Base-by-base conservation (phyloP, 2,888 invertebrate species). In the Macrophya annulata region DNA sequence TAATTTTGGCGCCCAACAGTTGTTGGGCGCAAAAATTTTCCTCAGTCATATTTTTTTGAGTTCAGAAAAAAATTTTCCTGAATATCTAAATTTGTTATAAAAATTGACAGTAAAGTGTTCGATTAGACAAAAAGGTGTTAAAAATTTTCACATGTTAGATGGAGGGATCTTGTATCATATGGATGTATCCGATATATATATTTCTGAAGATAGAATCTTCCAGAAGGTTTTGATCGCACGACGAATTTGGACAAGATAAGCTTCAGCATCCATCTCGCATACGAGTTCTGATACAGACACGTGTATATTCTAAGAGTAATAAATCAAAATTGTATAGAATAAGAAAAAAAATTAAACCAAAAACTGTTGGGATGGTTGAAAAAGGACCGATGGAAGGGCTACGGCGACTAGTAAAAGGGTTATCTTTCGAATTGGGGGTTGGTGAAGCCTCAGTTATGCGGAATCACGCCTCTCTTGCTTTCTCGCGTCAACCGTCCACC, bases 391-490 rank as follows among this genome's bases (percentile, higher is more conserved):
- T 43, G 37, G 68, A 37, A 68, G 15, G 43, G 21, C 40, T 40
- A 40, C 40, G n/a, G 81, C 59, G 81, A 43, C 21, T 31, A 43
- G 62, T 17, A 81, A 62, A 81, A 62, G 81, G 81, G 81, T 81
- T 81, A 31, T 72, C 84, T 59, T 74, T 43, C 84, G 62, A 81
- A 81, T 81, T 81, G 81, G 81, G 59, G 55, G 40, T 31, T 65
- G 85, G 72, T 37, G 55, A 85, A 85, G 81, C 85, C 71, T 82
- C 77, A 81, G 85, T 71, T 81, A 85, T 85, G 85, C 79, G 85
- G 85, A 85, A 85, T 85, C 85, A 85, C 85, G 85, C 82, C 85
- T 82, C 68, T 71, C 71, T 43, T 85, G 68, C 76, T 85, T 85
- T 76, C 77, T n/a, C 81, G 37, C 82, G 79, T 82, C 74, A 83